A percentile compares a stretch with the other conserved stretches of the same genome.
These are phyloP conservation scores for Aplochiton taeniatus DNA, from an alignment of 2,797 vertebrate species.

Conservation along the genomic window DNA sequence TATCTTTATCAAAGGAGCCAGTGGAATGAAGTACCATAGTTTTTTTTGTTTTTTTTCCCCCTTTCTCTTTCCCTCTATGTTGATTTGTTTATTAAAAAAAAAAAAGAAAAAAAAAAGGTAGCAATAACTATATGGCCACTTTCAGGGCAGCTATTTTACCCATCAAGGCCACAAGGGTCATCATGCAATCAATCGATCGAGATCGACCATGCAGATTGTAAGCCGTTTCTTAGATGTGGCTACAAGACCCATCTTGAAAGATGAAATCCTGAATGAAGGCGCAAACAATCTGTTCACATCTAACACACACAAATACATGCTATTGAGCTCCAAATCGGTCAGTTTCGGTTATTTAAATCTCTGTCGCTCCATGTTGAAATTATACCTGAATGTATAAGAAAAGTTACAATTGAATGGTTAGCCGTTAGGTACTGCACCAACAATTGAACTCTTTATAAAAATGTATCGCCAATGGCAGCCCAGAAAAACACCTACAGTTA, in stretches of 20 bases:
- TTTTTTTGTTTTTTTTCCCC: too few relatives aligned
- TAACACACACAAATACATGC: neutral
- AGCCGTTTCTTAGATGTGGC: neutral
- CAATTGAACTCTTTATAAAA: constrained; percentile 22
- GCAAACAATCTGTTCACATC: too few relatives aligned
- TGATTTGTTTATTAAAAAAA: too few relatives aligned
- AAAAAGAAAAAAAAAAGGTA: too few relatives aligned
- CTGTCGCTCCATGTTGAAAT: neutral
- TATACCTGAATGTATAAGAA: constrained; percentile 37
- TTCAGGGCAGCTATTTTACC: too few relatives aligned
- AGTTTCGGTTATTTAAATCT: neutral
- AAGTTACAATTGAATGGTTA: constrained; percentile 52
- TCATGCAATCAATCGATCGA: neutral
- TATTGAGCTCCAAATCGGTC: neutral
- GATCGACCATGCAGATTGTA: neutral
- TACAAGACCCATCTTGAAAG: too few relatives aligned
- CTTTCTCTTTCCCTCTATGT: too few relatives aligned
- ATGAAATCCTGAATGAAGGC: neutral
- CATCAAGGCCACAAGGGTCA: neutral
- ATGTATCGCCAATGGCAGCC: constrained; percentile 7
- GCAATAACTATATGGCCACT: too few relatives aligned
- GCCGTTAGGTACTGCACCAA: constrained; percentile 26
- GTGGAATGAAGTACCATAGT: neutral
- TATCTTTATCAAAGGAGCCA: neutral
- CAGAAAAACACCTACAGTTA: constrained; percentile 10